Evolutionary conservation across 2,888 invertebrate species (phyloP), one percentile per base, ranked within the genome.

Genomic region (Drosophila multiciliata): DNA sequence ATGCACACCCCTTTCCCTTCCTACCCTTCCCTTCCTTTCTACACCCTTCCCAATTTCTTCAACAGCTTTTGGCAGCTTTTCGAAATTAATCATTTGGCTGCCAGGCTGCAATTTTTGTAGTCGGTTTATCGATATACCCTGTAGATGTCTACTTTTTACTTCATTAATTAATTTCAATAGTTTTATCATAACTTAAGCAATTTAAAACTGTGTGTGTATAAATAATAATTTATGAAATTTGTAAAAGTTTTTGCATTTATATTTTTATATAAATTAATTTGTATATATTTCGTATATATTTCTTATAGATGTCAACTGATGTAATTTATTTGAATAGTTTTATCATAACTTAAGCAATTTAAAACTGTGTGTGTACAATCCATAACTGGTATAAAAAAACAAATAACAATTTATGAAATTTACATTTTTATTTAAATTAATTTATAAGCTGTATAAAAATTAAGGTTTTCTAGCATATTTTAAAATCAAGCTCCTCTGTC

Each of bases 1-100:
- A 45, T 38, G 12, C 23, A 12, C 33, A 12, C 40, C 35, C 32
- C 35, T 11, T 26, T 40, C 1, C 23, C 1, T 2, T 2, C 3
- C 40, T 29, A 29, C 20, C 23, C 11, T 8, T 45, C 20, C 12
- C 0, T 20, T 12, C 15, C 29, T 9, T 23, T 7, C 20, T 20
- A 15, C 20, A 7, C 20, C n/a, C 33, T 15, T 32, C 17, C 26
- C 17, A 38, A 23, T 26, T 61, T 66, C 48, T 54, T 60, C 66
- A 72, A 72, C 75, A 80, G 84, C 74, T 83, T 83, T 84, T 83
- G 87, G 80, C 85, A 87, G 84, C 87, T 82, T 87, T 87, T 84
- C 82, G 84, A 88, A 86, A 87, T 87, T 88, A 87, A 89, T 89
- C 87, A 87, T 87, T 87, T 87, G 73, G 78, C 79, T 84, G 87